Percentiles rank a stretch among this genome's conserved stretches.
phyloP scores from a whole-genome alignment of 2,797 vertebrate genomes.

The Dryobates pubescens region DNA sequence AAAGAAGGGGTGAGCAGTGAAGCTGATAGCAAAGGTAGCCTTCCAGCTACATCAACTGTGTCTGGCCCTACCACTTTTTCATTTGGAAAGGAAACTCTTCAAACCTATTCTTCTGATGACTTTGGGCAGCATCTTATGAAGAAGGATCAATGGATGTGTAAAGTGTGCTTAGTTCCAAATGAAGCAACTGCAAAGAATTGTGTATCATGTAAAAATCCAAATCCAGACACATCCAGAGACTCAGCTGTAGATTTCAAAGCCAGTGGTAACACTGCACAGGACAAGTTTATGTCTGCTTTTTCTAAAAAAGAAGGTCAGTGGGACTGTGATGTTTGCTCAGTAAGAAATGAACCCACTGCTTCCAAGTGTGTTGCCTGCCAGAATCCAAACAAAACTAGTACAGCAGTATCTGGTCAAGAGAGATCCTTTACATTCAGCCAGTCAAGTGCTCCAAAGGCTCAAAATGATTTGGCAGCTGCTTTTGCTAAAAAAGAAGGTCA shows the following conservation, averaged over 20 bases:
- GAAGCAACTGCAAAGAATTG: conserved; percentile 78
- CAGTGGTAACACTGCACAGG: conserved; percentile 20
- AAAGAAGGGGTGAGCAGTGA: conserved; percentile 81
- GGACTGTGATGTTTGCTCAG: conserved; percentile 84
- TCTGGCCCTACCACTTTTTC: conserved; percentile 28
- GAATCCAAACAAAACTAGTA: conserved; percentile 48
- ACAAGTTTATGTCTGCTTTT: conserved; percentile 78
- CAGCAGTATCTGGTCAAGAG: conserved; percentile 36
- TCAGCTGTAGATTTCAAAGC: conserved; percentile 48
- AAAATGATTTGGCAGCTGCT: conserved; percentile 74
- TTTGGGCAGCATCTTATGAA: conserved; percentile 80
- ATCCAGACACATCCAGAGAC: conserved; percentile 49
- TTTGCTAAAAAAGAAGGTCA: no score
- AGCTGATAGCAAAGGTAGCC: conserved; percentile 33
- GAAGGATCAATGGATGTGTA: conserved; percentile 87
- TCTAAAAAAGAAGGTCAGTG: conserved; percentile 86
- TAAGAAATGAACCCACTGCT: conserved; percentile 77
- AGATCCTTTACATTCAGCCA: conserved; percentile 66
- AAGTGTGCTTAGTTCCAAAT: conserved; percentile 84
- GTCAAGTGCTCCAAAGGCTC: conserved; percentile 49
- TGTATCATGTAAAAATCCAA: conserved; percentile 81
- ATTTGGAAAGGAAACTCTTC: conserved; percentile 56
- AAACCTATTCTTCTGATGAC: not conserved
- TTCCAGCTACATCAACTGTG: not conserved
- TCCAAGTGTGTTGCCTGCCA: conserved; percentile 74